Evolutionary conservation across 1,140 invertebrate genomes (phyloP).

Genomic region (Arctopsyche grandis): DNA sequence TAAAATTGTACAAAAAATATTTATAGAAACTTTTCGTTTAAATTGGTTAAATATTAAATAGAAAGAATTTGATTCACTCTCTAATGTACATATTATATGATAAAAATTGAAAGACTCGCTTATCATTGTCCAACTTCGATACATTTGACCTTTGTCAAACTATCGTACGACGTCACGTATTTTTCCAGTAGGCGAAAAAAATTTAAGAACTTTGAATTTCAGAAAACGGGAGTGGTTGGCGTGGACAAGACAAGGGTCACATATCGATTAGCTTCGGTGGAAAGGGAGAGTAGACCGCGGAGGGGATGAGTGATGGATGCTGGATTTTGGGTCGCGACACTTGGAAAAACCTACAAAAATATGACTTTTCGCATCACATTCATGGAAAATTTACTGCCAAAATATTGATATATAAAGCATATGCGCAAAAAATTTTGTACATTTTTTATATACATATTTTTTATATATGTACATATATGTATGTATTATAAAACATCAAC

Average conservation of each 20-base stretch:
- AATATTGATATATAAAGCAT: no score
- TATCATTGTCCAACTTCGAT: background rate
- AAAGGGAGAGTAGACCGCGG: background rate
- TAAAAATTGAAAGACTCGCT: no score
- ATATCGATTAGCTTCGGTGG: slow-evolving; percentile 25
- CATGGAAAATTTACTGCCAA: background rate
- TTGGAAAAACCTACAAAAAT: background rate
- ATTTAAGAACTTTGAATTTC: slow-evolving; percentile 3
- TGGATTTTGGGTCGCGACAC: background rate
- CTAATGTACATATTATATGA: no score
- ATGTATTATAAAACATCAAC: no score
- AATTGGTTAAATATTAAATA: no score
- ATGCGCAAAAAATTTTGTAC: no score
- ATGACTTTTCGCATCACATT: background rate
- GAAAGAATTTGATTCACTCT: no score
- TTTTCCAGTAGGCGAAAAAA: background rate
- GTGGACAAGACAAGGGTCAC: slow-evolving; percentile 36
- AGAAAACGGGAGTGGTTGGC: background rate
- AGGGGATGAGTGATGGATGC: slow-evolving; percentile 32
- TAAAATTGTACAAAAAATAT: no score
- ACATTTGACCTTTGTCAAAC: slow-evolving; percentile 24
- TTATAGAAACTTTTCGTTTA: no score
- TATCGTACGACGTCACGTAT: background rate
- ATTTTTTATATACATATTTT: no score
- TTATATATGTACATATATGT: no score